These are phyloP conservation scores for Myiozetetes cayanensis DNA, from an alignment of 2,113 vertebrate species.

Conservation along the genomic window DNA sequence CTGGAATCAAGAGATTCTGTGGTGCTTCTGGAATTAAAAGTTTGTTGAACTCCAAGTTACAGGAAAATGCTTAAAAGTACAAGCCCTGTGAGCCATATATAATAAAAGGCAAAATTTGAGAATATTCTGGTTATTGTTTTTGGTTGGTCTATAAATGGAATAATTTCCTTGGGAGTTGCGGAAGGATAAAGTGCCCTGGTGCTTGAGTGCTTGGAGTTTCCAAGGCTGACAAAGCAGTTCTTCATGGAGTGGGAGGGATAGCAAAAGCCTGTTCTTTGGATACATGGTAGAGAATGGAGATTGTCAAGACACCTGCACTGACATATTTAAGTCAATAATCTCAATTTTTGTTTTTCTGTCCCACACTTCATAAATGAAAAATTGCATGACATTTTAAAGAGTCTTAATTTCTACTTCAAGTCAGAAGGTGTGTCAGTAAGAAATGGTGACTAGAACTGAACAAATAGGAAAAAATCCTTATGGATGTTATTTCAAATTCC, in stretches of 20 bases:
- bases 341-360: slow-evolving; percentile 16
- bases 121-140: not conserved
- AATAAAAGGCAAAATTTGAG: not conserved
- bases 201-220: not conserved
- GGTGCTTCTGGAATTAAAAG: not conserved
- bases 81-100: not conserved
- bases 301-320: slow-evolving; percentile 13
- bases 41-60: not conserved
- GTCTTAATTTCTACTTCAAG: not conserved
- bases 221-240: not conserved
- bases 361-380: slow-evolving; percentile 18
- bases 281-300: not conserved
- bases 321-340: slow-evolving; percentile 20
- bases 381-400: not conserved
- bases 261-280: not conserved
- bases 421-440: not conserved
- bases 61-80: not conserved
- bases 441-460: slow-evolving; percentile 6
- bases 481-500: slow-evolving; percentile 50
- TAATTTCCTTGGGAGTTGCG: not conserved
- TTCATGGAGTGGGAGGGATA: not conserved
- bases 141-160: not conserved
- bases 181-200: not conserved
- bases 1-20: not conserved
- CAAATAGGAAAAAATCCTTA: slow-evolving; percentile 42